These are phyloP conservation scores for Suncus etruscus DNA, from an alignment of 2,113 vertebrate species.

Conservation along the genomic window DNA sequence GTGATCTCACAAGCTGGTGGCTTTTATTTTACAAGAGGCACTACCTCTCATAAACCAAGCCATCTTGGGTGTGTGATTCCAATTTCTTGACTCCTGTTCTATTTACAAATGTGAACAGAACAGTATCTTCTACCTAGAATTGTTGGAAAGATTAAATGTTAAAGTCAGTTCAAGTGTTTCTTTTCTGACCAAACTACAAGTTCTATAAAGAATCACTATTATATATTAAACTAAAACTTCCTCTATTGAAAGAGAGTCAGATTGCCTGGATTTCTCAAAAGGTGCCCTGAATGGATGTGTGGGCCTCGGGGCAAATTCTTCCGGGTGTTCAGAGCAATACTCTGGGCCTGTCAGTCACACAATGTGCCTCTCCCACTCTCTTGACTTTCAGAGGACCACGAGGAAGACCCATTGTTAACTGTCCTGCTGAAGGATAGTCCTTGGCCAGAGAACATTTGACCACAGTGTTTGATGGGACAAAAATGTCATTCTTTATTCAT, in stretches of 20 bases:
- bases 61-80: constrained; percentile 19
- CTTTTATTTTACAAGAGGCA: background rate
- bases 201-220: background rate
- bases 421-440: constrained; percentile 46
- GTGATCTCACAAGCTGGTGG: too few relatives aligned
- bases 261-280: constrained; percentile 56
- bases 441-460: constrained; percentile 58
- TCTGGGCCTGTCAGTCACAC: constrained; percentile 3
- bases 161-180: constrained; percentile 5
- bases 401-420: constrained; percentile 59
- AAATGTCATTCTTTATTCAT: constrained; percentile 77
- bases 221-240: constrained; percentile 34
- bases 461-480: constrained; percentile 63
- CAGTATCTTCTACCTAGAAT: background rate
- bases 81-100: background rate
- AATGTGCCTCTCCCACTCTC: constrained; percentile 37
- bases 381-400: constrained; percentile 63
- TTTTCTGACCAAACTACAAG: constrained; percentile 13
- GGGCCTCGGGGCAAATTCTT: background rate
- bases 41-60: constrained; percentile 1
- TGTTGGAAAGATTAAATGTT: constrained; percentile 29
- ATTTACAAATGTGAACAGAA: background rate
- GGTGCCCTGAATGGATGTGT: background rate
- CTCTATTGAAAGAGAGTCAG: constrained; percentile 21
- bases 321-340: constrained; percentile 55